These are phyloP conservation scores for Resseliella maxima DNA, from an alignment of 2,888 invertebrate genomes.

Conservation along the genomic window DNA sequence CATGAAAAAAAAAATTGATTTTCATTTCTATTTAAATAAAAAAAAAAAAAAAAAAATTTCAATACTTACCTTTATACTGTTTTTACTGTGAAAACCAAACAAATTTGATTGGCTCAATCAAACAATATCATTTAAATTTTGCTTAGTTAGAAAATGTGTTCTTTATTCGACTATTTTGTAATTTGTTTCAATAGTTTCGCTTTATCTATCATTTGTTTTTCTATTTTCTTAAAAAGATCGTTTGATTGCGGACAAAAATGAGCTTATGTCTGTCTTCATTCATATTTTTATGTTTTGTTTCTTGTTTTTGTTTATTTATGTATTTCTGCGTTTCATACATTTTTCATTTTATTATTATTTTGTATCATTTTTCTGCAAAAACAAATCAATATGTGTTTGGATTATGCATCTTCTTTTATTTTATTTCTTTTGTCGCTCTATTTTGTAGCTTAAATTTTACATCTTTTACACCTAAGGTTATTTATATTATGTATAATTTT, in stretches of 20 bases:
- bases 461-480: background rate
- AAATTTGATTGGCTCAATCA: background rate
- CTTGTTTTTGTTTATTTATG: background rate
- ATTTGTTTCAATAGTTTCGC: background rate
- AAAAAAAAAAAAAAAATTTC: too few species aligned
- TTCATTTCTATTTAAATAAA: background rate
- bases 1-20: too few species aligned
- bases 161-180: constrained; percentile 20
- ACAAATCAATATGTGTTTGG: background rate
- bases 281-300: background rate
- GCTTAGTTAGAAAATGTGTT: constrained; percentile 13
- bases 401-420: background rate
- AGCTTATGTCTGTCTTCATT: background rate
- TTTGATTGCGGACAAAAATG: constrained; percentile 49
- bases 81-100: too few species aligned
- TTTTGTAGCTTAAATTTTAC: background rate
- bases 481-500: background rate
- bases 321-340: background rate
- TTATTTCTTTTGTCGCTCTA: background rate
- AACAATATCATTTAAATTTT: constrained; percentile 5
- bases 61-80: too few species aligned
- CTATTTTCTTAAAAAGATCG: background rate
- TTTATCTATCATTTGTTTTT: constrained; percentile 3
- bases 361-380: background rate
- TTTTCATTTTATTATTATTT: background rate